Base-by-base conservation (phyloP, 2,888 invertebrate genomes). In the Galeopsomyia nigrocyanea region DNA sequence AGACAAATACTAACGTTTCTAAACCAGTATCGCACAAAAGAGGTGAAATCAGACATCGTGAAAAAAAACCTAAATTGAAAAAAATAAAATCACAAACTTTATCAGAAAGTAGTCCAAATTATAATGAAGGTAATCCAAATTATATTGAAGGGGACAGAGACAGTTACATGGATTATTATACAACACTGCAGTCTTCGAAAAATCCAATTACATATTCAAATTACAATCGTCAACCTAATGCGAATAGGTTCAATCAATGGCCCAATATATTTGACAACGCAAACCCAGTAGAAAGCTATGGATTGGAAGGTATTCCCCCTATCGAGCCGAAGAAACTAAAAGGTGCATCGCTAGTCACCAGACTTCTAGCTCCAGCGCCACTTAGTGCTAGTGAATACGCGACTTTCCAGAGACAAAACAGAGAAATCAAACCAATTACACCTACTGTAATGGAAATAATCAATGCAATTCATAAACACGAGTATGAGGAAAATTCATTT, bases 311-410 rank as follows among this genome's bases (percentile, higher is more conserved):
- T 16, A 17, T 16, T 66, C 61, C 72, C 58, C 61, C 53, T 19
- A 51, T 47, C 17, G 55, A 55, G 19, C 31, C 46, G 5, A 26
- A 10, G n/a, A 14, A 14, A 46, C 73, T 71, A 71, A 67, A 68
- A 70, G 67, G 50, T 47, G 22, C 31, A 17, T 26, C 66, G 13
- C 76, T 78, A 13, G 58, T 74, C 31, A 78, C 77, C 6, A 71
- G 66, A 47, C 79, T 81, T 60, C 67, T 78, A 13, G 80, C 82
- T 56, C 80, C 81, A 6, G 61, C 77, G 13, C 78, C 78, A 7
- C 64, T 72, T 2, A 75, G 76, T 49, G 64, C 51, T 19, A 79
- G 77, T 53, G 76, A 78, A 46, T 80, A 82, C 21, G 73, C 77
- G 13, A 70, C 77, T 6, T 79, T 77, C 66, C 31, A 57, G n/a